A percentile compares a stretch with the other conserved stretches of the same genome.
These are phyloP conservation scores for Lichenostomus cassidix DNA, from an alignment of 2,113 vertebrate species.

Conservation along the genomic window DNA sequence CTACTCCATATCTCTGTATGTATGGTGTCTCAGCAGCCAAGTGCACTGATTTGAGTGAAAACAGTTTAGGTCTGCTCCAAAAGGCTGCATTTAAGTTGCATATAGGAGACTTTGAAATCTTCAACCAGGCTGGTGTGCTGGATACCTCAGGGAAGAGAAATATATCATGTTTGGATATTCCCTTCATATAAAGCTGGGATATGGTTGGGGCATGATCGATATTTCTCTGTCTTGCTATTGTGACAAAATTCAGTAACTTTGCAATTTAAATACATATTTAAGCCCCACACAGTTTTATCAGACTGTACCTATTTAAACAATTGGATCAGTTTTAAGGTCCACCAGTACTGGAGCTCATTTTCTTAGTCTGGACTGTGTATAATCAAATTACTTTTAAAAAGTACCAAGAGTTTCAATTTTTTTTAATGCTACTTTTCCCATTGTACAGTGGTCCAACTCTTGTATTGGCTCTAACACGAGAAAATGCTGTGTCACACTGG, in stretches of 20 bases:
- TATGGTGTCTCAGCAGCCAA: neutral
- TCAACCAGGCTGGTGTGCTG: neutral
- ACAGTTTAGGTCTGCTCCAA: neutral
- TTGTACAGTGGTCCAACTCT: constrained; percentile 72
- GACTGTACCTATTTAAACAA: neutral
- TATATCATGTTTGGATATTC: neutral
- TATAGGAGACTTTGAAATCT: neutral
- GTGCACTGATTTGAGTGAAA: neutral
- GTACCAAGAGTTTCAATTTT: neutral
- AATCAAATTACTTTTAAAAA: neutral
- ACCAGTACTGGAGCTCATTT: neutral
- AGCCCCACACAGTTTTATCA: neutral
- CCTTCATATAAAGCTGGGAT: neutral
- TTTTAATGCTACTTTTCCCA: neutral
- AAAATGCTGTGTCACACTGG: constrained; percentile 69
- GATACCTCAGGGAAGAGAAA: neutral
- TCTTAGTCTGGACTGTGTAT: neutral
- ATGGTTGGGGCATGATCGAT: neutral
- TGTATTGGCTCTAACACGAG: constrained; percentile 65
- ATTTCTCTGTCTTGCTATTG: neutral
- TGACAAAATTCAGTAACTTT: neutral
- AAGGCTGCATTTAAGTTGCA: neutral
- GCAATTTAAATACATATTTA: neutral
- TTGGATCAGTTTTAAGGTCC: neutral
- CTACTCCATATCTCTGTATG: neutral